phyloP scores from a whole-genome alignment of 2,113 vertebrate genomes.

The Pionites leucogaster region DNA sequence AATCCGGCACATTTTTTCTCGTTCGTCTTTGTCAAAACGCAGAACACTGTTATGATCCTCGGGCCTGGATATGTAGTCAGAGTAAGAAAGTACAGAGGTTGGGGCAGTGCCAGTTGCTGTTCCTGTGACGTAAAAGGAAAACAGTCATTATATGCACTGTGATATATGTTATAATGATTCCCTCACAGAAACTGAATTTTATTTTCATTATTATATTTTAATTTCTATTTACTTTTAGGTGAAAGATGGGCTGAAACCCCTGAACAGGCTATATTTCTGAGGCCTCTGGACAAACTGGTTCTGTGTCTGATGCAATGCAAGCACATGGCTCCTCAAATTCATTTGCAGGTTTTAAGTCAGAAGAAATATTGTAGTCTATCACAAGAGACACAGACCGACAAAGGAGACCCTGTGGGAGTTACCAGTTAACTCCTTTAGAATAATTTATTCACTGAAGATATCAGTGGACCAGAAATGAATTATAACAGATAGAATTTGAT shows the following conservation, averaged over 20 bases:
- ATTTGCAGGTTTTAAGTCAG: not conserved
- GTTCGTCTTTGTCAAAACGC: slow-evolving; percentile 85
- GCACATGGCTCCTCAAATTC: not conserved
- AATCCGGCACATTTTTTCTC: slow-evolving; percentile 84
- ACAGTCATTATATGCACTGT: not conserved
- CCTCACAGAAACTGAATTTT: not conserved
- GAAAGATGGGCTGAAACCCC: not conserved
- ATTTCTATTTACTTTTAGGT: not conserved
- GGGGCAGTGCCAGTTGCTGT: slow-evolving; percentile 88
- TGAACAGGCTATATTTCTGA: not conserved
- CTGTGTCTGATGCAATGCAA: not conserved
- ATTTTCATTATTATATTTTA: not conserved
- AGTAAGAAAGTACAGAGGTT: slow-evolving; percentile 88
- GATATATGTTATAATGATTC: not conserved
- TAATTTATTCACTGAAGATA: not conserved
- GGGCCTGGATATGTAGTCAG: slow-evolving; percentile 91
- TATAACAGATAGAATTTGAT: not conserved
- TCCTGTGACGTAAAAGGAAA: slow-evolving; percentile 68
- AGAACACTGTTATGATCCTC: slow-evolving; percentile 90
- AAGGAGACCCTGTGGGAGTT: not conserved
- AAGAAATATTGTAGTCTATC: not conserved
- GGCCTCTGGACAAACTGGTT: not conserved
- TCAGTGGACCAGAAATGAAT: not conserved
- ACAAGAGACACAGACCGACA: not conserved
- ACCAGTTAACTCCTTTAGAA: not conserved